Evolutionary conservation across 2,113 vertebrate genomes (phyloP), one percentile per base, ranked within the genome.

Genomic region (Sceloporus undulatus): DNA sequence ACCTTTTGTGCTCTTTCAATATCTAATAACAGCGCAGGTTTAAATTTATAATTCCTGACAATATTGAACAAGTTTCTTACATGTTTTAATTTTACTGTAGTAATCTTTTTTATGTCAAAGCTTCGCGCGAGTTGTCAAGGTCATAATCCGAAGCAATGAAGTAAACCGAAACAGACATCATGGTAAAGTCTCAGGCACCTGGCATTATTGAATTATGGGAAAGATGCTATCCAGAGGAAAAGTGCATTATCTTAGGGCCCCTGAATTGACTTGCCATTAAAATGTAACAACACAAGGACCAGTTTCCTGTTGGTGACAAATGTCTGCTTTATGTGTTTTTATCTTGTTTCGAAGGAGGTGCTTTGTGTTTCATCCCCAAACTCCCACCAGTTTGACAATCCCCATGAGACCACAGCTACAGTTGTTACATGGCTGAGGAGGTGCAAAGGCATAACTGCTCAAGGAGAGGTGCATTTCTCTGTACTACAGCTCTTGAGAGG

Each of bases 81-180:
- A 91, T 94, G 91, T 95, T 93, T 94, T 95, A 89, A 96, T 96
- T 96, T 96, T 94, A 89, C 82, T 73, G 92, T 88, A 87, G 92
- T 87, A 90, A 92, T 94, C 91, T 96, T 95, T 34, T 70, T 93
- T 89, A 90, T 94, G 85, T 83, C 48, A 87, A 91, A 94, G 83
- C 88, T 62, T n/a, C 78, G 78, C 48, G 78, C 18, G 23, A 86
- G 84, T 87, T 90, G 86, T 65, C 85, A 86, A 89, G 91, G 87
- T 93, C 93, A 84, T 90, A 89, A 85, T 95, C 85, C 93, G 68
- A 23, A 84, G 86, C 29, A 27, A 66, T 87, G 84, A 94, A 95
- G 92, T 89, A 92, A 94, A 89, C 90, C 68, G 81, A 89, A 76
- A 77, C 76, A 87, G 87, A 94, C 94, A 83, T 82, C 68, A 91